phyloP scores from a whole-genome alignment of 1,140 invertebrate genomes.

The Choristoneura fumiferana region DNA sequence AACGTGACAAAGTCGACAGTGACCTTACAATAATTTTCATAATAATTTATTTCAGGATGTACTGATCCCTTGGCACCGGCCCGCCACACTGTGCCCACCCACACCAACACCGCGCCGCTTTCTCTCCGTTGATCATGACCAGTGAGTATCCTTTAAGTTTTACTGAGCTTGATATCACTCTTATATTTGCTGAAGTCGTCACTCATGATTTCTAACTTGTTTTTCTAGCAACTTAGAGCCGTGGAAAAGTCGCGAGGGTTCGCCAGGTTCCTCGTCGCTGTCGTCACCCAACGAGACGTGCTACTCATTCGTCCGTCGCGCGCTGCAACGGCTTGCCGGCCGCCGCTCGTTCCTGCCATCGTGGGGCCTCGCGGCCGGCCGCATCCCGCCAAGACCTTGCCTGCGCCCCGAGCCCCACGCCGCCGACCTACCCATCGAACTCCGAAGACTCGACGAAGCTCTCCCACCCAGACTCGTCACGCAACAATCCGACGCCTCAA shows the following conservation, averaged over 20 bases:
- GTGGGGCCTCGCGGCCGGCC: slow-evolving; percentile 81
- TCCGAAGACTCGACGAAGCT: slow-evolving; percentile 90
- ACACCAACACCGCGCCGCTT: slow-evolving; percentile 81
- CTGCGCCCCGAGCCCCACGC: slow-evolving; percentile 75
- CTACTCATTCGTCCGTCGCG: slow-evolving; percentile 94
- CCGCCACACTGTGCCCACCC: slow-evolving; percentile 82
- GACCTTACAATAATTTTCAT: too few species aligned
- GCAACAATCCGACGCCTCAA: slow-evolving; percentile 78
- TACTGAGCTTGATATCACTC: not conserved
- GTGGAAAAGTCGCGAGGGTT: slow-evolving; percentile 78
- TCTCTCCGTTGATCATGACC: slow-evolving; percentile 67
- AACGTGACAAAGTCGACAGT: too few species aligned
- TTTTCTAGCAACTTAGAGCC: slow-evolving; percentile 51
- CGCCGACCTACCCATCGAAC: slow-evolving; percentile 90
- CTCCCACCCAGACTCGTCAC: slow-evolving; percentile 67
- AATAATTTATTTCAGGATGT: slow-evolving; percentile 97
- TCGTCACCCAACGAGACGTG: slow-evolving; percentile 96
- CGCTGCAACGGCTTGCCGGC: slow-evolving; percentile 91
- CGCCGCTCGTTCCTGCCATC: slow-evolving; percentile 90
- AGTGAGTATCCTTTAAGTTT: slow-evolving; percentile 43
- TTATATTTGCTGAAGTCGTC: too few species aligned
- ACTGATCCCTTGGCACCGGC: slow-evolving; percentile 94
- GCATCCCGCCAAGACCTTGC: slow-evolving; percentile 73
- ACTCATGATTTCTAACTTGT: not conserved
- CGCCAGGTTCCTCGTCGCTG: slow-evolving; percentile 89